A percentile compares a stretch with the other conserved stretches of the same genome.
Evolutionary conservation across 2,113 vertebrate species (phyloP).

Genomic region (Emydura subglobosa): DNA sequence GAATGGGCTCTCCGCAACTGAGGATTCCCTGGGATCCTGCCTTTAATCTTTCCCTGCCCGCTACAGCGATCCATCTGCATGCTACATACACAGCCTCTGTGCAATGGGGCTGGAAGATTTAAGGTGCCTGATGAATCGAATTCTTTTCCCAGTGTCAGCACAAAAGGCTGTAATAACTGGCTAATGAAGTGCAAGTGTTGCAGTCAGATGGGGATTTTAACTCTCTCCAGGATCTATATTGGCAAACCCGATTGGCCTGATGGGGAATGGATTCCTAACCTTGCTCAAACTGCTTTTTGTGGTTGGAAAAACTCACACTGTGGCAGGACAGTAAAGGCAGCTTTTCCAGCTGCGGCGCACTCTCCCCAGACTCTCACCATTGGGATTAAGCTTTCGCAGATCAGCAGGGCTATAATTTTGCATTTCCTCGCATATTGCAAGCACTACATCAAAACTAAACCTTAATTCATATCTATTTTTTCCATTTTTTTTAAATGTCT

Average conservation of each 20-base stretch:
- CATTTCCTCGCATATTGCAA: neutral
- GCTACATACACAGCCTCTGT: neutral
- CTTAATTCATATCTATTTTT: neutral
- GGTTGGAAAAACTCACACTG: neutral
- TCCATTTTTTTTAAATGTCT: neutral
- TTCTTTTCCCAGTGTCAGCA: neutral
- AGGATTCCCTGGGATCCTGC: neutral
- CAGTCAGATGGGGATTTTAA: neutral
- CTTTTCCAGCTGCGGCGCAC: neutral
- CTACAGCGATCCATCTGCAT: neutral
- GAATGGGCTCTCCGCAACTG: neutral
- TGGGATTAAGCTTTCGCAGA: neutral
- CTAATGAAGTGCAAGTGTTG: neutral
- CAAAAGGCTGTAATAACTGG: neutral
- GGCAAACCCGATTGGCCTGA: neutral
- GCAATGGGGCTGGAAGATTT: neutral
- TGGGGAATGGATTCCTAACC: neutral
- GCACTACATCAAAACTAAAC: neutral
- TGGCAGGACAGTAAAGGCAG: neutral
- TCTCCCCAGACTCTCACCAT: neutral
- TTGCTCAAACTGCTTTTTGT: neutral
- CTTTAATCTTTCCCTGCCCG: neutral
- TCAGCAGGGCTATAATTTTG: neutral
- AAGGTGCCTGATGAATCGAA: neutral
- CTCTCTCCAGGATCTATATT: neutral